Percentiles rank a stretch among this genome's conserved stretches.
These are phyloP conservation scores for Serinus canaria DNA, from an alignment of 2,113 vertebrate species.

Conservation along the genomic window DNA sequence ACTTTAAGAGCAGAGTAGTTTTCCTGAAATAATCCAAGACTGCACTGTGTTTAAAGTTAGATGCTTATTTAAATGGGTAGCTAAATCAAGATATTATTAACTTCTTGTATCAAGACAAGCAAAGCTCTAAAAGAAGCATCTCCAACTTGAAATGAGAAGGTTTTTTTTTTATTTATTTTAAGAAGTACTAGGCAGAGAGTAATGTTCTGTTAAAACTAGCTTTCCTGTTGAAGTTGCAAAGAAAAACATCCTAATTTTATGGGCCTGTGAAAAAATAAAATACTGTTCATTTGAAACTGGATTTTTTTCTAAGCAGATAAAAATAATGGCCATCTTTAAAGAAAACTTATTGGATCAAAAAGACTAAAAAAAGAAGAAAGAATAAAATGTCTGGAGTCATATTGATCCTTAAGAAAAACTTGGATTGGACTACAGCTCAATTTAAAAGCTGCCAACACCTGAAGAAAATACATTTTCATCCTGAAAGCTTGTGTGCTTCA, in stretches of 20 bases:
- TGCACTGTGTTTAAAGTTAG: not conserved
- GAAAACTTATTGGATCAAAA: conserved; percentile 38
- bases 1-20: not conserved
- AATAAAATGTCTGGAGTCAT: conserved; percentile 38
- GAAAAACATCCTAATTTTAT: conserved; percentile 27
- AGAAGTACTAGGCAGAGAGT: not conserved
- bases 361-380: not conserved
- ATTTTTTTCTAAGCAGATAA: conserved; percentile 21
- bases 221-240: not conserved
- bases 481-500: conserved; percentile 39
- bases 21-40: not conserved
- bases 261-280: not conserved
- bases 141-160: not conserved
- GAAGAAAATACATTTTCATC: conserved; percentile 57
- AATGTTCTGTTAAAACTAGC: conserved; percentile 2
- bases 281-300: not conserved
- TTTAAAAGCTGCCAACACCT: conserved; percentile 63
- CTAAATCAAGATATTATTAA: conserved; percentile 10
- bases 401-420: conserved; percentile 53
- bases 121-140: not conserved
- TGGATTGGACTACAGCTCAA: conserved; percentile 50
- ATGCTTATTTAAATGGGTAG: not conserved
- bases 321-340: conserved; percentile 19
- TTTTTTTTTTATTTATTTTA: not conserved
- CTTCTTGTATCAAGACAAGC: not conserved